Evolutionary conservation across 2,888 invertebrate species (phyloP), one percentile per base, ranked within the genome.

Genomic region (Rosalia funebris): DNA sequence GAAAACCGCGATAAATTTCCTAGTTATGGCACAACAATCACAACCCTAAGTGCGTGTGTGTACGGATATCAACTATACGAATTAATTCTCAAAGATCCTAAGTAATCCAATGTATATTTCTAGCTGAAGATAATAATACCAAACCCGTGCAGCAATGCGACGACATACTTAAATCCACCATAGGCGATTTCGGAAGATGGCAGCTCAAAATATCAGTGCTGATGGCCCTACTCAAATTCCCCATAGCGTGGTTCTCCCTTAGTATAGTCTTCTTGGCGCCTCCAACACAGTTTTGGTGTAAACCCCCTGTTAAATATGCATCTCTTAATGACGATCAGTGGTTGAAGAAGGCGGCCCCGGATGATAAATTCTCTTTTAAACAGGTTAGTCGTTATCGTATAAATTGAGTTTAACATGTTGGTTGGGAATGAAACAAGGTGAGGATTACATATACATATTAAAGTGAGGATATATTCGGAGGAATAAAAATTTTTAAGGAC

Each of bases 231-330:
- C 70, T 88, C 31, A 88, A 87, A 72, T 76, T 88, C 39, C 86
- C 88, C 0, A 83, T 84, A 14, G 86, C 86, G 31, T 88, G 88
- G 87, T 86, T 86, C 72, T 87, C 88, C 74, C 76, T 88, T 52
- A 86, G 86, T 60, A 87, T 88, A 57, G 83, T 88, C 60, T 87
- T 87, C 71, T 80, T 88, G 74, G 87, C 87, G 10, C 87, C 88
- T 12, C 84, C 84, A 0, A 85, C 86, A 69, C 81, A 84, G 14
- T 88, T 86, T 73, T 87, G 86, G 85, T 88, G 88, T 58, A 71
- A 71, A 66, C 63, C 74, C 82, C 69, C 75, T 56, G 32, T 70
- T 5, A 66, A 73, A 44, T 76, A 74, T 62, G 59, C 59, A 34
- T 69, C 73, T 60, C 60, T 75, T 36, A 54, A 75, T 1, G 81